These are phyloP conservation scores for Perca flavescens DNA, from an alignment of 2,113 vertebrate species.

Conservation along the genomic window DNA sequence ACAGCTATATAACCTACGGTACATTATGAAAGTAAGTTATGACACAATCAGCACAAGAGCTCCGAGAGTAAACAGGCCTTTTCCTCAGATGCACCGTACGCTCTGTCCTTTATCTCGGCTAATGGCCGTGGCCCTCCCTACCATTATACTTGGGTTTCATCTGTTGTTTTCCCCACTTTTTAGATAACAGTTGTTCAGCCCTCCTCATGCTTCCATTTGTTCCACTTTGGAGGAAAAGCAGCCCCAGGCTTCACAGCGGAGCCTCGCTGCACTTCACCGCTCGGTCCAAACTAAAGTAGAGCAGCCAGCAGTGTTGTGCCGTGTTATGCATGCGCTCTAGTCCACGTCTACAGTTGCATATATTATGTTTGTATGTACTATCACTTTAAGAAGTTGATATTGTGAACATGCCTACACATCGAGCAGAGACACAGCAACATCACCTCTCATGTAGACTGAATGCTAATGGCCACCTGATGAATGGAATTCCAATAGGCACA, in stretches of 20 bases:
- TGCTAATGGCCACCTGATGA: no score
- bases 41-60: neutral
- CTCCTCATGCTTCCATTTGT: constrained; percentile 52
- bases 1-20: no score
- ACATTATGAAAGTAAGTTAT: neutral
- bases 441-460: no score
- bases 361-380: no score
- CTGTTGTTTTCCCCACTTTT: constrained; percentile 29
- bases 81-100: neutral
- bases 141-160: constrained; percentile 29
- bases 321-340: no score
- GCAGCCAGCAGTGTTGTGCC: neutral
- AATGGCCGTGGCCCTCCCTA: neutral
- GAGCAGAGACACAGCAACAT: no score
- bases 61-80: neutral
- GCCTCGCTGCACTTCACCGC: constrained; percentile 1
- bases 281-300: neutral
- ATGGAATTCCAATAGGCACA: no score
- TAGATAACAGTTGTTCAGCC: constrained; percentile 40
- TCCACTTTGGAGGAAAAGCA: constrained; percentile 45
- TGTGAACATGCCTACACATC: no score
- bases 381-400: no score
- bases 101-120: constrained; percentile 16
- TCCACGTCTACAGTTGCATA: no score
- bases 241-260: constrained; percentile 37